Base-by-base conservation (phyloP, 2,113 vertebrate genomes). In the Arothron firmamentum region DNA sequence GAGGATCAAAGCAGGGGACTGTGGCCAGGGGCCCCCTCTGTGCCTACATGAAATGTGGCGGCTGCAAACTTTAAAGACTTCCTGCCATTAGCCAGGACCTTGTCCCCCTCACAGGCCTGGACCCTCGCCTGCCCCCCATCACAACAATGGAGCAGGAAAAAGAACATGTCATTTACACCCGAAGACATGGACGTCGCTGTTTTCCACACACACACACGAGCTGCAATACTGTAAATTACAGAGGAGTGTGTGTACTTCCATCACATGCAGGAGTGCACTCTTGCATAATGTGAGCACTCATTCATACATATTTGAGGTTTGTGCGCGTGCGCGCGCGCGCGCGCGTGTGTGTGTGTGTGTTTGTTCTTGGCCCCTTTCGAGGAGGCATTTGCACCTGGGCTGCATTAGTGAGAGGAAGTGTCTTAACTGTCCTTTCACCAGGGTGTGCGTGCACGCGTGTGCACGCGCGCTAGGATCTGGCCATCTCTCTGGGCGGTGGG, bases 51-150 rank as follows among this genome's bases (percentile, higher is more conserved):
- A 98, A 97, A 97, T 94, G 92, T 89, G 78, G 92, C 81, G 65
- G 74, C 77, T 82, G 90, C 93, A 92, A 93, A 95, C 95, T 97
- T 98, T 96, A 98, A 99, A 98, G 94, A 96, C 94, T 97, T 99
- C 95, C 95, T 94, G 94, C 94, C 94, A 98, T 98, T 98, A 98
- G 94, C 88, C 84, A 88, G 91, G 94, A 95, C 96, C 93, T 93
- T 90, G 90, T 93, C 93, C 92, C 21, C 92, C 90, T 94, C 75
- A 86, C 87, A 89, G 77, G 92, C 90, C 91, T 90, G 90, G 92
- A 92, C 91, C 92, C 89, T 92, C 93, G 91, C 65, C 62, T 68
- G 55, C 15, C 65, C 48, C 48, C 45, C 47, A 59, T 49, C 70
- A 85, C 89, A 78, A 82, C 81, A 84, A 80, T 82, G 72, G 75